phyloP scores from a whole-genome alignment of 2,113 vertebrate genomes.

The Zapornia atra region DNA sequence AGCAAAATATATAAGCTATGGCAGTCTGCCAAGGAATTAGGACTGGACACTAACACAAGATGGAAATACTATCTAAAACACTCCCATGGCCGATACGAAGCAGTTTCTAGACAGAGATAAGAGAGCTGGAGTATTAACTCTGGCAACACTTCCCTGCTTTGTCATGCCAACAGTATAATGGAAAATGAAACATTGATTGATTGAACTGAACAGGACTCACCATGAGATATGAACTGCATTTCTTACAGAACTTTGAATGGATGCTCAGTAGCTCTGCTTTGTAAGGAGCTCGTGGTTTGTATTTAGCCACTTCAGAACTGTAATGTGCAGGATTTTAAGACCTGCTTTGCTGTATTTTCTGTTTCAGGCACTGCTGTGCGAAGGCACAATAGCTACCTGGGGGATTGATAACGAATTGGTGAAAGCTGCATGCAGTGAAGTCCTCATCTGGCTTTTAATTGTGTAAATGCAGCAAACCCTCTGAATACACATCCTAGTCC shows the following conservation, averaged over 20 bases:
- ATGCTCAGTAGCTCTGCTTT: not conserved
- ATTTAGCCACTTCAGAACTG: not conserved
- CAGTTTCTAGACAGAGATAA: not conserved
- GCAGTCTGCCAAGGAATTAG: not conserved
- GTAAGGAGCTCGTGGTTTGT: not conserved
- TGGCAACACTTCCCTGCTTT: not conserved
- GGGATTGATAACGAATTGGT: not conserved
- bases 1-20: not conserved
- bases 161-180: conserved; percentile 2
- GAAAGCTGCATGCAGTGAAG: not conserved
- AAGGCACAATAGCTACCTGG: not conserved
- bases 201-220: not conserved
- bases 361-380: not conserved
- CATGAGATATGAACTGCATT: not conserved
- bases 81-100: not conserved
- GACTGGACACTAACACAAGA: not conserved
- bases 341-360: not conserved
- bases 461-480: not conserved
- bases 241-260: not conserved
- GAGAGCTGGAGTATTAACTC: not conserved
- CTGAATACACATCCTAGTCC: not conserved
- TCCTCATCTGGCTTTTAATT: not conserved
- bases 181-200: not conserved
- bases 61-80: conserved; percentile 2
- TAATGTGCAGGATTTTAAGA: not conserved